Evolutionary conservation across 2,797 vertebrate genomes (phyloP).

Genomic region (Dryobates pubescens): DNA sequence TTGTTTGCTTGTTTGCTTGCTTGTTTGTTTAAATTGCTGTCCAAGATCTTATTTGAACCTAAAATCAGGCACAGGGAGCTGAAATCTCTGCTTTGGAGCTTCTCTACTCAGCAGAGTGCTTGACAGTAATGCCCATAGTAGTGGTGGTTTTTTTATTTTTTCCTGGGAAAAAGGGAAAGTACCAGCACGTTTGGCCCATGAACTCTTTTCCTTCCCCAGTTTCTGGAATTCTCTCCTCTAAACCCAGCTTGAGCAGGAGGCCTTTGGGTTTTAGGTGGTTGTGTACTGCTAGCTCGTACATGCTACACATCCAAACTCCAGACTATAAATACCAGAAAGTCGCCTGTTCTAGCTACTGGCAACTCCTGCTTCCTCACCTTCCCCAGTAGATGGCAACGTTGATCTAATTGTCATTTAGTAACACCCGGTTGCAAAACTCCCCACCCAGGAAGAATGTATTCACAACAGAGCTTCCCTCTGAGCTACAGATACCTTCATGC

Average conservation of each 20-base stretch:
- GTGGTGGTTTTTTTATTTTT: neutral
- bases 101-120: neutral
- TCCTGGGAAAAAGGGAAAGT: neutral
- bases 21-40: neutral
- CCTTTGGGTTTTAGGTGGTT: neutral
- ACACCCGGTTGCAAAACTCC: no score
- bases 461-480: neutral
- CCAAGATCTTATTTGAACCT: neutral
- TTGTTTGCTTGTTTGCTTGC: no score
- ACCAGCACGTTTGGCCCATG: neutral
- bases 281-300: neutral
- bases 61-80: neutral
- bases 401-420: neutral
- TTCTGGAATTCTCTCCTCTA: neutral
- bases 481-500: neutral
- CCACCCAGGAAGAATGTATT: neutral
- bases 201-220: neutral
- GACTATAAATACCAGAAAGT: rapidly evolving
- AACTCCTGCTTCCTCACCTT: neutral
- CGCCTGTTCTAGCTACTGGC: neutral
- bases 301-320: rapidly evolving
- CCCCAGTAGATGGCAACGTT: constrained; percentile 56
- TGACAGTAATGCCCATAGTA: neutral
- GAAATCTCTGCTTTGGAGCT: constrained; percentile 14
- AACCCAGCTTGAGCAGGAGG: neutral